These are phyloP conservation scores for Apodemus speciosus DNA, from an alignment of 2,113 vertebrate species.

Conservation along the genomic window DNA sequence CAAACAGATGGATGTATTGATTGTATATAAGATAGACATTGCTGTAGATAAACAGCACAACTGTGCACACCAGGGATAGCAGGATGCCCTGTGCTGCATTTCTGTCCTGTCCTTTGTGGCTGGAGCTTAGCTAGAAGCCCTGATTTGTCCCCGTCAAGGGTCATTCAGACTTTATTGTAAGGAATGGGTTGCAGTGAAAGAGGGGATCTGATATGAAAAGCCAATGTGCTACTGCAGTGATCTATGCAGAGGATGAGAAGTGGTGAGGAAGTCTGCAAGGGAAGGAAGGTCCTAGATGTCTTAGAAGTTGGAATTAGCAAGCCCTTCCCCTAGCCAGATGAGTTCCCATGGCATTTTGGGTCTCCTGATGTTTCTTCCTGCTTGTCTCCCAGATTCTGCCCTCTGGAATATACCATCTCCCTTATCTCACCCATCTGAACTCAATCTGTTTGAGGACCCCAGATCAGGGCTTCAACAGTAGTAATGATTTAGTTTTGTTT, in stretches of 20 bases:
- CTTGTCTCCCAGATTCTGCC: not conserved
- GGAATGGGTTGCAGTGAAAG: not conserved
- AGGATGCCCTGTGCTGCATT: not conserved
- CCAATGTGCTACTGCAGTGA: not conserved
- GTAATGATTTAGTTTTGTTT: not conserved
- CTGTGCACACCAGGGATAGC: not conserved
- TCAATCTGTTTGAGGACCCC: not conserved
- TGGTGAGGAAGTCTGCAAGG: not conserved
- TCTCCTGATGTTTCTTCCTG: not conserved
- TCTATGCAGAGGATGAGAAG: not conserved
- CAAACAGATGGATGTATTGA: not conserved
- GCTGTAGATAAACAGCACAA: not conserved
- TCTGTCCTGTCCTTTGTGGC: not conserved
- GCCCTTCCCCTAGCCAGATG: not conserved
- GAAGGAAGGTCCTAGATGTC: not conserved
- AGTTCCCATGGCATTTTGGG: rapidly evolving
- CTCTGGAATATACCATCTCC: not conserved
- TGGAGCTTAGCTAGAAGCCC: not conserved
- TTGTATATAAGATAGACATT: not conserved
- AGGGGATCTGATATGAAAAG: not conserved
- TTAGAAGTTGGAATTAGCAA: not conserved
- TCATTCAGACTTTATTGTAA: not conserved
- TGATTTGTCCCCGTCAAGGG: not conserved
- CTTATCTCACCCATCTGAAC: not conserved
- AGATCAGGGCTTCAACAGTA: not conserved